phyloP scores from a whole-genome alignment of 2,888 invertebrate species.

The Drosophila prolongata region DNA sequence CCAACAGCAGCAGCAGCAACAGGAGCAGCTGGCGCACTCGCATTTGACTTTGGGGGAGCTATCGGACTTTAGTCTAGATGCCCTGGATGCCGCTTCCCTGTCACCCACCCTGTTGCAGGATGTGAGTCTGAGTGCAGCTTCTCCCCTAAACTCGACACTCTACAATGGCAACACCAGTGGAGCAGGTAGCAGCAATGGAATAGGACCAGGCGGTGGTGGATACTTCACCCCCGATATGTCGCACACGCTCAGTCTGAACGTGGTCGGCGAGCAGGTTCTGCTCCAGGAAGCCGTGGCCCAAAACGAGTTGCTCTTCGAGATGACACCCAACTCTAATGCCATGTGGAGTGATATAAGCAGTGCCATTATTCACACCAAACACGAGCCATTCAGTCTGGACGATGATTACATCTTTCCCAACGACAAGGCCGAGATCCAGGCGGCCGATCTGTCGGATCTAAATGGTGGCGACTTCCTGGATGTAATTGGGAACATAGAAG shows the following conservation, averaged over 20 bases:
- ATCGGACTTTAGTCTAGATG: constrained; percentile 83
- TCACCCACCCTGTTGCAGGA: constrained; percentile 84
- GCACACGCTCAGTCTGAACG: constrained; percentile 59
- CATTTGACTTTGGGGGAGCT: constrained; percentile 80
- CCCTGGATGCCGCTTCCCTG: constrained; percentile 82
- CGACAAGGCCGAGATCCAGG: constrained; percentile 93
- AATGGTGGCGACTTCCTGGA: constrained; percentile 92
- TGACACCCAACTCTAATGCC: constrained; percentile 81
- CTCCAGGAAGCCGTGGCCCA: constrained; percentile 51
- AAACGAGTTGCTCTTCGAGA: constrained; percentile 74
- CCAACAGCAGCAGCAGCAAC: constrained; percentile 67
- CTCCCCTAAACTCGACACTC: constrained; percentile 70
- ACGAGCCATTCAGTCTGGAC: constrained; percentile 91
- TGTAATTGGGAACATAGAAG: constrained; percentile 93
- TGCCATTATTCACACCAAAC: constrained; percentile 84
- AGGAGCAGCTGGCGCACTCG: constrained; percentile 72
- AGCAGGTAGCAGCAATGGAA: constrained; percentile 27
- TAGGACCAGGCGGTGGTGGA: constrained; percentile 21
- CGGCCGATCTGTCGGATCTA: constrained; percentile 93
- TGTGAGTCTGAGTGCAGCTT: constrained; percentile 81
- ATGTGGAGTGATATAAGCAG: constrained; percentile 84
- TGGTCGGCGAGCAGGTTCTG: constrained; percentile 56
- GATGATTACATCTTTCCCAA: constrained; percentile 96
- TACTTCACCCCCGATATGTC: constrained; percentile 73
- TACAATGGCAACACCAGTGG: constrained; percentile 60